A percentile compares a stretch with the other conserved stretches of the same genome.
Conservation (phyloP, 2,113 vertebrate species). For the Gymnorhina tibicen region DNA sequence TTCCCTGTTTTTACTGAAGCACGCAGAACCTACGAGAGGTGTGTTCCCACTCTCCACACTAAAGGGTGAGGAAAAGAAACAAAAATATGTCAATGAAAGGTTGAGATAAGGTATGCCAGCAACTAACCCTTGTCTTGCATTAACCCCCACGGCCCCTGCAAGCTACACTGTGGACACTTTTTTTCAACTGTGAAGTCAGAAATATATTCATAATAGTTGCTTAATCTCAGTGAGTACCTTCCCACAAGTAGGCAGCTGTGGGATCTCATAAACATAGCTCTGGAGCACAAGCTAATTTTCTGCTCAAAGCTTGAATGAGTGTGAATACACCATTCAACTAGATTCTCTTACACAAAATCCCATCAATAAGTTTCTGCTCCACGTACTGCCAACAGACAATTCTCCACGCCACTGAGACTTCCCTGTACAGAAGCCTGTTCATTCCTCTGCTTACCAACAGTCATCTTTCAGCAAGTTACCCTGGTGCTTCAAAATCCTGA, state of each 20-base stretch:
- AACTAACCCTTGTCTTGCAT: neutral
- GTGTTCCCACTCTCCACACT: neutral
- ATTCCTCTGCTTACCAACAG: neutral
- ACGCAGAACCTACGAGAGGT: neutral
- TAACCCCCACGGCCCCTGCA: neutral
- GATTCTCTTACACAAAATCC: neutral
- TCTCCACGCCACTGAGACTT: neutral
- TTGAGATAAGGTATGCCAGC: neutral
- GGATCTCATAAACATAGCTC: neutral
- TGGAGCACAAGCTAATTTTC: neutral
- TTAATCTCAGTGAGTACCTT: neutral
- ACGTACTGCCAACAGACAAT: neutral
- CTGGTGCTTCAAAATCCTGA: neutral
- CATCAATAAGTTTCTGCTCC: neutral
- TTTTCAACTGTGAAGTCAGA: neutral
- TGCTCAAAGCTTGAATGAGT: neutral
- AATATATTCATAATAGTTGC: neutral
- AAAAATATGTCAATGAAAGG: neutral
- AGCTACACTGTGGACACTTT: neutral
- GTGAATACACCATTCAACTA: neutral
- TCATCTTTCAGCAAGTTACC: neutral
- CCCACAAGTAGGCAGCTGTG: neutral
- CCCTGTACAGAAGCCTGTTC: neutral
- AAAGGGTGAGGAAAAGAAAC: neutral
- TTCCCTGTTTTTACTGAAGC: neutral